A percentile compares a stretch with the other conserved stretches of the same genome.
phyloP scores from a whole-genome alignment of 2,797 vertebrate species.

The Gymnodraco acuticeps region DNA sequence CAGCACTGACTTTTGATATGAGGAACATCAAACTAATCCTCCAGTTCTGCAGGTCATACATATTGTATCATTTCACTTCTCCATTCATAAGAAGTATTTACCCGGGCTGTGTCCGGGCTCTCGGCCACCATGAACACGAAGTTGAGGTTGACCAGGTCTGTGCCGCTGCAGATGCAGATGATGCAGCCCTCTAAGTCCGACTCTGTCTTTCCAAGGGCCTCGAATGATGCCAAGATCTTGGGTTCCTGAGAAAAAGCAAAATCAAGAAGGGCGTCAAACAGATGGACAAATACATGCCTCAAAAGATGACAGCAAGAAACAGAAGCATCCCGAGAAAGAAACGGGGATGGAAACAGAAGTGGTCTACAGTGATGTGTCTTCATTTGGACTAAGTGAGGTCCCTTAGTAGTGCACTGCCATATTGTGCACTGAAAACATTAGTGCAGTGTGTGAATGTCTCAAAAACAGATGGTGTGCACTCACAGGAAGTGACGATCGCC shows the following conservation, averaged over 20 bases:
- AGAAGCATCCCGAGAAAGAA: background rate
- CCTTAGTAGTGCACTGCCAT: no score
- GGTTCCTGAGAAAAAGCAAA: conserved; percentile 87
- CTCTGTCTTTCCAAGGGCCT: conserved; percentile 92
- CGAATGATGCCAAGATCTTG: conserved; percentile 94
- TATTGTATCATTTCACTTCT: background rate
- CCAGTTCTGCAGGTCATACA: background rate
- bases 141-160: conserved; percentile 97
- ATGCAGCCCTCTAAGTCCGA: conserved; percentile 94
- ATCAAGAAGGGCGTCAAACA: background rate
- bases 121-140: conserved; percentile 97
- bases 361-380: no score
- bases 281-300: background rate
- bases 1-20: background rate
- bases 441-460: no score
- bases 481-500: no score
- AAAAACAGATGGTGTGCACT: no score
- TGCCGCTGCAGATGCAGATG: conserved; percentile 96
- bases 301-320: background rate
- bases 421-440: no score
- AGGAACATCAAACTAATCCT: background rate
- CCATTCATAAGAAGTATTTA: conserved; percentile 65
- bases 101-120: conserved; percentile 92
- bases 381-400: no score
- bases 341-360: background rate